Conservation (phyloP, 1,140 invertebrate species). For the Drosophila pachea region DNA sequence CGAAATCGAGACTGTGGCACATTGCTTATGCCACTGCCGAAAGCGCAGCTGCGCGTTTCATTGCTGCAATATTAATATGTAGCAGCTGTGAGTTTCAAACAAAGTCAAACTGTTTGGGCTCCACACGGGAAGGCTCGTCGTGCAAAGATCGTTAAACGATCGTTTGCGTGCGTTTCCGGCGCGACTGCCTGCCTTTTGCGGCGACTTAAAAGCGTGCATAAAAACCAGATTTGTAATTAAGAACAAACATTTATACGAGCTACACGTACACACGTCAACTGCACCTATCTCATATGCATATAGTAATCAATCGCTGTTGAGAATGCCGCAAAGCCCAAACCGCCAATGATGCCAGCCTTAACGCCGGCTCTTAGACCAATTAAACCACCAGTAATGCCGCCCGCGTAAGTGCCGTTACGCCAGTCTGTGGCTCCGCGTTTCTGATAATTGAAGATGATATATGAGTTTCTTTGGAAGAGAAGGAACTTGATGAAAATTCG, state of each 20-base stretch:
- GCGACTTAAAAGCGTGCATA: conserved; percentile 23
- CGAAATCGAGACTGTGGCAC: conserved; percentile 66
- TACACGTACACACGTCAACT: conserved; percentile 14
- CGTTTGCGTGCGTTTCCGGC: conserved; percentile 35
- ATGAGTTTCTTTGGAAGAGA: neutral
- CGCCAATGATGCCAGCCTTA: conserved; percentile 94
- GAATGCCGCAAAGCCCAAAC: conserved; percentile 96
- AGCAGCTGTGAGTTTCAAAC: conserved; percentile 40
- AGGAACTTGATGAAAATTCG: too few relatives aligned
- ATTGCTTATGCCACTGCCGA: conserved; percentile 55
- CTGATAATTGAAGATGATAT: conserved; percentile 77
- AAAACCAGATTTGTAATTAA: conserved; percentile 33
- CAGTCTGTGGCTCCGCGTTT: conserved; percentile 95
- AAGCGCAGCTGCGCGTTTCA: conserved; percentile 31
- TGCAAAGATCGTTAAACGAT: conserved; percentile 35
- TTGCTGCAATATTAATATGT: conserved; percentile 59
- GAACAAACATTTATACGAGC: conserved; percentile 60
- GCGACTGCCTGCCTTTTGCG: conserved; percentile 23
- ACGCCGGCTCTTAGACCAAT: conserved; percentile 96
- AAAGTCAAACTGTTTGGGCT: neutral
- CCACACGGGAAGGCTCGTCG: conserved; percentile 43
- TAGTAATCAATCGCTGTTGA: conserved; percentile 97
- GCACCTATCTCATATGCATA: conserved; percentile 82
- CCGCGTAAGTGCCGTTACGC: conserved; percentile 97
- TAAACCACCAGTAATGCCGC: conserved; percentile 95